phyloP scores from a whole-genome alignment of 2,797 vertebrate genomes.

The Clangula hyemalis region DNA sequence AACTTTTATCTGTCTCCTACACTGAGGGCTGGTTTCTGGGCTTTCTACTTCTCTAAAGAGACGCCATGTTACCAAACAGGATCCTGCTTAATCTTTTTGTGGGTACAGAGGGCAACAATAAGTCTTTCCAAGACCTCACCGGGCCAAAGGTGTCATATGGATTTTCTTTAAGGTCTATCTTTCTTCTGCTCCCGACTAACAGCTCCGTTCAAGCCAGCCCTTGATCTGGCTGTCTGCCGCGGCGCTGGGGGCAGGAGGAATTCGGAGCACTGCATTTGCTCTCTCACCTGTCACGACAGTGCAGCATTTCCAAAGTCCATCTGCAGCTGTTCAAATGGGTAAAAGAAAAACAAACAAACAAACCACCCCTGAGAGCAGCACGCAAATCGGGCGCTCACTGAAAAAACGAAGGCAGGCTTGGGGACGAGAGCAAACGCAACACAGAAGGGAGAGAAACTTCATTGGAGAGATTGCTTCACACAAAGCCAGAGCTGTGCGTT shows the following conservation, averaged over 20 bases:
- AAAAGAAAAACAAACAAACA: not conserved
- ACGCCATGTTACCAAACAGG: not conserved
- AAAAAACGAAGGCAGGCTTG: not conserved
- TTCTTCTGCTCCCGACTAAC: not conserved
- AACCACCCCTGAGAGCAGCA: not conserved
- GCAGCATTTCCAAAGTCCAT: not conserved
- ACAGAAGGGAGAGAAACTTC: not conserved
- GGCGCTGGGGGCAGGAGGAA: not conserved
- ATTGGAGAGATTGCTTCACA: too few relatives aligned
- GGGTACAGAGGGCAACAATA: not conserved
- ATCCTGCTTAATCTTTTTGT: not conserved
- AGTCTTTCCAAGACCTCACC: not conserved
- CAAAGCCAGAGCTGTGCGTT: not conserved
- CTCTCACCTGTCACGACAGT: not conserved
- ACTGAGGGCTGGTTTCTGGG: not conserved
- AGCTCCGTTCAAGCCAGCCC: not conserved
- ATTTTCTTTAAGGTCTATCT: not conserved
- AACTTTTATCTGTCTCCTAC: constrained; percentile 9
- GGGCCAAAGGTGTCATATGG: not conserved
- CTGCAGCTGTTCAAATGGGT: not conserved
- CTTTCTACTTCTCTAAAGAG: constrained; percentile 36
- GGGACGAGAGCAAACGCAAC: not conserved
- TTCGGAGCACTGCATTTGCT: not conserved
- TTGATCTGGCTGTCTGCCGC: not conserved
- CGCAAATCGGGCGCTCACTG: not conserved